Conservation (phyloP, 2,113 vertebrate genomes). For the Amphiprion ocellaris region DNA sequence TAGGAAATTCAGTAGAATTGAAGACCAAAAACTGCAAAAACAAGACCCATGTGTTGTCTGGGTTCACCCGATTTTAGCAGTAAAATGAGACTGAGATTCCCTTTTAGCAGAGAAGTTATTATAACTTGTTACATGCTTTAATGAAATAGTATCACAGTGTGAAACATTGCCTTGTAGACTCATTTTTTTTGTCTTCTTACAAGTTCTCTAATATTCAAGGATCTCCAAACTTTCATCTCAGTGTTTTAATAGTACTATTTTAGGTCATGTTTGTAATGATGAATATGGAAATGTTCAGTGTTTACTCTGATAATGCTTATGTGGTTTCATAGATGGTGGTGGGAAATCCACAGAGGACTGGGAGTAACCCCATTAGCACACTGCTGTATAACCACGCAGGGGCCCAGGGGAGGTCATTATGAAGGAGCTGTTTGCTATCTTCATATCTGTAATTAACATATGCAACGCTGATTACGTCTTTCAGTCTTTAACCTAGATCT, state of each 20-base stretch:
- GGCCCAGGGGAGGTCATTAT: constrained; percentile 82
- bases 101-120: neutral
- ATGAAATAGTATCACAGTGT: neutral
- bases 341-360: constrained; percentile 64
- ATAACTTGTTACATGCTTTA: neutral
- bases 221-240: constrained; percentile 53
- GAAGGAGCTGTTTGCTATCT: constrained; percentile 75
- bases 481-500: constrained; percentile 73
- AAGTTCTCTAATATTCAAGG: constrained; percentile 50
- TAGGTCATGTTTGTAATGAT: constrained; percentile 73
- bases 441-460: constrained; percentile 77
- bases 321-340: constrained; percentile 59
- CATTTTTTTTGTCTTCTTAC: constrained; percentile 9
- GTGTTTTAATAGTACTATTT: constrained; percentile 62
- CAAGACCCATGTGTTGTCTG: no score
- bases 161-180: neutral
- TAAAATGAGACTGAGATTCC: neutral
- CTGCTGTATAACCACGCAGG: constrained; percentile 65
- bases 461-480: constrained; percentile 67
- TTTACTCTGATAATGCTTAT: constrained; percentile 74
- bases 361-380: constrained; percentile 76
- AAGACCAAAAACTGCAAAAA: no score
- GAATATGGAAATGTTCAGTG: constrained; percentile 77
- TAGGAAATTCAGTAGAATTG: no score
- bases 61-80: no score